phyloP scores from a whole-genome alignment of 1,140 invertebrate genomes.

The Pseudobourletiella spinata region DNA sequence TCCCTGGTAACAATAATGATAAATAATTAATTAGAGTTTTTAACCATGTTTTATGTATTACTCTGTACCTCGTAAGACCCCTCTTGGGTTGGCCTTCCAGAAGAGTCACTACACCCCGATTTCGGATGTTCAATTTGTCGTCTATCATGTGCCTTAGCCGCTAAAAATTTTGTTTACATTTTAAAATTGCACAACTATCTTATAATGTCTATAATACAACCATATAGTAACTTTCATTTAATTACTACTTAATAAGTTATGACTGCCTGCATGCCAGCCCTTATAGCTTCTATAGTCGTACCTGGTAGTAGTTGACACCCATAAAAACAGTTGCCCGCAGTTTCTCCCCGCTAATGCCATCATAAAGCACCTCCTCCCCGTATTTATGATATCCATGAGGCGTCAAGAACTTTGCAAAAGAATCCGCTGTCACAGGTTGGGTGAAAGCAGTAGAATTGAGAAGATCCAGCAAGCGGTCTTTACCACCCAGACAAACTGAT shows the following conservation, averaged over 20 bases:
- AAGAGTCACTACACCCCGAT: conserved; percentile 91
- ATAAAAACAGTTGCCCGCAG: conserved; percentile 90
- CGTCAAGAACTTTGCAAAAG: conserved; percentile 5
- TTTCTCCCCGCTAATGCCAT: conserved; percentile 92
- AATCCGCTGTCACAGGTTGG: conserved; percentile 45
- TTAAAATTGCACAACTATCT: neutral
- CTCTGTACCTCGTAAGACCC: conserved; percentile 73
- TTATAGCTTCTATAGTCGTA: too few relatives aligned
- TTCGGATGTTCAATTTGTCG: conserved; percentile 96
- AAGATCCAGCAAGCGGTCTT: conserved; percentile 60
- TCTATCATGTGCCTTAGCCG: conserved; percentile 98
- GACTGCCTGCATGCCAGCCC: too few relatives aligned
- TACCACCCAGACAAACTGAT: conserved; percentile 65
- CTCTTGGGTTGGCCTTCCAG: conserved; percentile 97
- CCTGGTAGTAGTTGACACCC: conserved; percentile 87
- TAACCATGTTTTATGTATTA: too few relatives aligned
- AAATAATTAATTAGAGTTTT: neutral
- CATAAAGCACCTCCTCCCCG: conserved; percentile 87
- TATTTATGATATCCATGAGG: neutral
- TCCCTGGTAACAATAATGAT: conserved; percentile 60
- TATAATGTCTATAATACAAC: neutral
- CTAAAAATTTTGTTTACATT: conserved; percentile 10
- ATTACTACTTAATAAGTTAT: neutral
- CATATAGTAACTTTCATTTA: neutral
- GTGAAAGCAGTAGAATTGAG: conserved; percentile 94